phyloP scores from a whole-genome alignment of 2,113 vertebrate genomes.

The Melozone crissalis region DNA sequence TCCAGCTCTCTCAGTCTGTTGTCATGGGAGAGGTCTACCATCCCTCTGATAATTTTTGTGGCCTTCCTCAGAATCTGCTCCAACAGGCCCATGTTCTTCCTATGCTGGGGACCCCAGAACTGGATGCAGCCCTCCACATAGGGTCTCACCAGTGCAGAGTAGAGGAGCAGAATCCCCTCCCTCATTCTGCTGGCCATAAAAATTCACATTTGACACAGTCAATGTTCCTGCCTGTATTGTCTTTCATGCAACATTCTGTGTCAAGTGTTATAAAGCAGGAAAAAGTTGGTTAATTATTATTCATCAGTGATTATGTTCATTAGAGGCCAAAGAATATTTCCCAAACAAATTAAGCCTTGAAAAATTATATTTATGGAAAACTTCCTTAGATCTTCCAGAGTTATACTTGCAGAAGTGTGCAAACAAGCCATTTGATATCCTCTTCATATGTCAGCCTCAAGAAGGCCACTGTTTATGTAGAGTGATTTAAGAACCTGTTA shows the following conservation, averaged over 20 bases:
- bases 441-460: not conserved
- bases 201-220: not conserved
- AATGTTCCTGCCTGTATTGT: not conserved
- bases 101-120: not conserved
- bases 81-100: not conserved
- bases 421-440: not conserved
- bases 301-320: not conserved
- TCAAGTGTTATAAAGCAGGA: not conserved
- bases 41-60: not conserved
- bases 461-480: not conserved
- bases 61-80: not conserved
- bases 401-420: not conserved
- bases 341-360: not conserved
- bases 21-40: not conserved
- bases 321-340: not conserved
- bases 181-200: not conserved
- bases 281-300: not conserved
- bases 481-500: not conserved
- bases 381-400: not conserved
- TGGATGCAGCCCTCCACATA: not conserved
- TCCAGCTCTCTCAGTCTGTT: not conserved
- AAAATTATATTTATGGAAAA: not conserved
- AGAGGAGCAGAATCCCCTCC: not conserved
- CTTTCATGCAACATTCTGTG: not conserved
- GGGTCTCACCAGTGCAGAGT: rapidly evolving